These are phyloP conservation scores for Calidris pygmaea DNA, from an alignment of 2,113 vertebrate genomes.

Conservation along the genomic window DNA sequence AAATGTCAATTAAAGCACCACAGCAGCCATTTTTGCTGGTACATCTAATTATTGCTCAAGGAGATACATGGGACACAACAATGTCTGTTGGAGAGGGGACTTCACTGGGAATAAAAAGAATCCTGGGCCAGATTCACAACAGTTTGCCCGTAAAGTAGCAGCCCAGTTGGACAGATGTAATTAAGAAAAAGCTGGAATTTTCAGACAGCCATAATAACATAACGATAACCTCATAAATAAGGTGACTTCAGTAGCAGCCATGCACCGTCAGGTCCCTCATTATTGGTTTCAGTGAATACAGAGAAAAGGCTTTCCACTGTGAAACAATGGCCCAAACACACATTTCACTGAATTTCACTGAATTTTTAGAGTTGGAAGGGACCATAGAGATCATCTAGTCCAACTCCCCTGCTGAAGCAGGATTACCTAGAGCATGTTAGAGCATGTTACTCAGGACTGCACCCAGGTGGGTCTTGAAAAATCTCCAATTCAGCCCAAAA, in stretches of 20 bases:
- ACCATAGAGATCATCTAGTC: too few species aligned
- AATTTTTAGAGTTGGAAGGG: too few species aligned
- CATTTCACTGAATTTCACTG: too few species aligned
- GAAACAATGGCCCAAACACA: neutral
- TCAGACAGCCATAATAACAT: neutral
- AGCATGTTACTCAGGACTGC: too few species aligned
- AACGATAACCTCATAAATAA: neutral
- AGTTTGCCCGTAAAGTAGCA: neutral
- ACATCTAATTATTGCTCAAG: constrained; percentile 2
- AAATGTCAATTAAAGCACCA: constrained; percentile 10
- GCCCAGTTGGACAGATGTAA: neutral
- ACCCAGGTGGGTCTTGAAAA: too few species aligned
- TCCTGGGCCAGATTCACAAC: neutral
- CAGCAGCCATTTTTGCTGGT: neutral
- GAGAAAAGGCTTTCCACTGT: neutral
- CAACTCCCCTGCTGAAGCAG: too few species aligned
- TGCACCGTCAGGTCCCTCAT: neutral
- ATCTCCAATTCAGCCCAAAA: too few species aligned
- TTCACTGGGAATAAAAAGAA: neutral
- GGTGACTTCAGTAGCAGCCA: neutral
- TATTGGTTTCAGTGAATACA: neutral
- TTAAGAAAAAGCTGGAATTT: neutral
- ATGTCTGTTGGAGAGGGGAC: neutral
- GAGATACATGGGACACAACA: neutral
- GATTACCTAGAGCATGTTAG: too few species aligned